Percentiles rank a stretch among this genome's conserved stretches.
These are phyloP conservation scores for Hemaris fuciformis DNA, from an alignment of 2,888 invertebrate genomes.

Conservation along the genomic window DNA sequence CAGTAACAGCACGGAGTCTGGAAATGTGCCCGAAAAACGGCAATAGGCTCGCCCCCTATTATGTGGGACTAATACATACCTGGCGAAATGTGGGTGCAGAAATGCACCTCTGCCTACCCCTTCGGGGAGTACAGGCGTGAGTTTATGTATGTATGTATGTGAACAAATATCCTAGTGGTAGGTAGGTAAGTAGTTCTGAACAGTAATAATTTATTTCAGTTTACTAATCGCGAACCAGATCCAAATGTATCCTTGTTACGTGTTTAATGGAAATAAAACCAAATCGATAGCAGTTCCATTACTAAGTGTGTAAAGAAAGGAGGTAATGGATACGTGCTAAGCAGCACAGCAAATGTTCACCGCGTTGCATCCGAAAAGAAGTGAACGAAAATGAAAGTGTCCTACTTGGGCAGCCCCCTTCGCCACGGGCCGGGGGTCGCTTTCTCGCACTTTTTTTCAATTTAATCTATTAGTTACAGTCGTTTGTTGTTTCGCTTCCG, in stretches of 20 bases:
- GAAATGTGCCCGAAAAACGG: too few relatives aligned
- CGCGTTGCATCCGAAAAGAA: conserved; percentile 77
- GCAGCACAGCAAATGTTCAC: conserved; percentile 65
- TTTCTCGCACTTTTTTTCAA: conserved; percentile 72
- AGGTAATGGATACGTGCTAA: conserved; percentile 69
- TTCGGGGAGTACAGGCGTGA: too few relatives aligned
- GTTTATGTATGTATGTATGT: too few relatives aligned
- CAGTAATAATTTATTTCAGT: too few relatives aligned
- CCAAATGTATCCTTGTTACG: not conserved
- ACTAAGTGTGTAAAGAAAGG: conserved; percentile 61
- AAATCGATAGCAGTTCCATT: conserved; percentile 42
- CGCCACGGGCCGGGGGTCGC: conserved; percentile 45
- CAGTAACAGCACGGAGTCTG: too few relatives aligned
- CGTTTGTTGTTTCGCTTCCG: conserved; percentile 51
- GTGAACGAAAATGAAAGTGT: conserved; percentile 81
- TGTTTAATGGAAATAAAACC: conserved; percentile 27
- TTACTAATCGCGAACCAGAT: too few relatives aligned
- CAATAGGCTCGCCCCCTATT: too few relatives aligned
- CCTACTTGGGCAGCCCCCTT: conserved; percentile 63
- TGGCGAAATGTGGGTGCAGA: too few relatives aligned
- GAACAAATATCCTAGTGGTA: too few relatives aligned
- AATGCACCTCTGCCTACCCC: too few relatives aligned
- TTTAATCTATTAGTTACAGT: conserved; percentile 69
- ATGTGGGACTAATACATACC: too few relatives aligned
- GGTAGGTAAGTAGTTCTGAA: too few relatives aligned